These are phyloP conservation scores for Halictus quadricinctus DNA, from an alignment of 2,888 invertebrate species.

Conservation along the genomic window DNA sequence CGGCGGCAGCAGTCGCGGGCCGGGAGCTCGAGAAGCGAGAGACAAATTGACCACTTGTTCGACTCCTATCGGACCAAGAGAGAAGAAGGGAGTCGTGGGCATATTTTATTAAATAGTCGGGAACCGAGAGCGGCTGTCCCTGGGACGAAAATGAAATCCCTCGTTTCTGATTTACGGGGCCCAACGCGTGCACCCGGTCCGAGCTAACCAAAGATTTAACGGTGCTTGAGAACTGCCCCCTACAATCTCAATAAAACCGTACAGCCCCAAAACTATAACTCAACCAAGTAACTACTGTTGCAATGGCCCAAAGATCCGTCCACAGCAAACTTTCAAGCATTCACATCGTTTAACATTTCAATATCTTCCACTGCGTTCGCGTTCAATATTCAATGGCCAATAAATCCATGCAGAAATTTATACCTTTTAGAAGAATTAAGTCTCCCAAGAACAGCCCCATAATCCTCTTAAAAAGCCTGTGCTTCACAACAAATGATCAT, in stretches of 20 bases:
- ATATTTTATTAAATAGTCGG: constrained; percentile 33
- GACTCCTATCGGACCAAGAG: constrained; percentile 1
- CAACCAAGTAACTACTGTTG: not conserved
- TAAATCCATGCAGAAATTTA: not conserved
- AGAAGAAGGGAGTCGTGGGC: not conserved
- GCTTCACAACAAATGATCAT: not conserved
- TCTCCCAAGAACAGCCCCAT: not conserved
- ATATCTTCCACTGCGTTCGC: not conserved
- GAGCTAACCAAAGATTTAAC: not conserved
- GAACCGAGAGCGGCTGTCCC: not conserved
- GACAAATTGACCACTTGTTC: constrained; percentile 50
- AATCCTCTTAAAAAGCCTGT: not conserved
- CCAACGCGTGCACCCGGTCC: not conserved
- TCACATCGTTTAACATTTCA: not conserved
- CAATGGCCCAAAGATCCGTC: not conserved
- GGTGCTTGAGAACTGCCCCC: not conserved
- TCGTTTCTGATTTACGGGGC: constrained; percentile 19
- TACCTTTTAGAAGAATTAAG: not conserved
- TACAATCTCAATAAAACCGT: not conserved
- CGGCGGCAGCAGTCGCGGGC: not conserved
- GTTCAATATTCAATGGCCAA: not conserved
- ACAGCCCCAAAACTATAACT: not conserved
- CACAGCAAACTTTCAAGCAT: not conserved
- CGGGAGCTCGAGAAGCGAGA: not conserved
- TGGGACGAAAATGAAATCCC: constrained; percentile 32